These are phyloP conservation scores for Phylloscopus whistleri DNA, from an alignment of 2,113 vertebrate genomes.

Conservation along the genomic window DNA sequence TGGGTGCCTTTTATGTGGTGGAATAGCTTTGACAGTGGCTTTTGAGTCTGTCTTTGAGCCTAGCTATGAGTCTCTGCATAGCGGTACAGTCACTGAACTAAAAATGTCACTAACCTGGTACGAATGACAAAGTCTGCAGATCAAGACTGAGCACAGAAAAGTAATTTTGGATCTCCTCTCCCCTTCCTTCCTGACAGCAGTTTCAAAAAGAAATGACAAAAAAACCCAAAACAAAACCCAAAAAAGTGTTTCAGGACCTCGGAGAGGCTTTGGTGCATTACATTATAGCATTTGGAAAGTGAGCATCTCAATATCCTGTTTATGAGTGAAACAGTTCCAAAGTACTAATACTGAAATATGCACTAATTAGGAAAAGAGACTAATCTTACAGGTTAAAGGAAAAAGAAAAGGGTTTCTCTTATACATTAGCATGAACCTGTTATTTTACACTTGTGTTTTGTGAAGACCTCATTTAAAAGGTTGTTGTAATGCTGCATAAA, in stretches of 20 bases:
- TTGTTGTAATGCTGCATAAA: neutral
- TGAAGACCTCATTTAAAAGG: neutral
- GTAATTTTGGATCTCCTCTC: neutral
- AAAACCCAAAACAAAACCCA: accelerated
- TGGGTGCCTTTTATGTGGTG: neutral
- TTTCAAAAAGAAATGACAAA: neutral
- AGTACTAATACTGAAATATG: neutral
- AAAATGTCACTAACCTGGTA: neutral
- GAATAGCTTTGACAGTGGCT: neutral
- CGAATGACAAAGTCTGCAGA: neutral
- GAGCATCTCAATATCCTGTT: neutral
- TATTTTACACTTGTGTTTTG: neutral
- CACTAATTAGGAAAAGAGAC: neutral
- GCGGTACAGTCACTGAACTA: neutral
- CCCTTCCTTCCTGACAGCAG: neutral
- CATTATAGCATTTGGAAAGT: neutral
- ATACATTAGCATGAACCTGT: neutral
- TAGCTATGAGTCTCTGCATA: neutral
- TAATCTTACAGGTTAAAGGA: neutral
- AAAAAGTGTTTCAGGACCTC: neutral
- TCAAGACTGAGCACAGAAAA: neutral
- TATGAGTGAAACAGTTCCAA: neutral
- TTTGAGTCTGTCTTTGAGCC: neutral
- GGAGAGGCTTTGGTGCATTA: neutral
- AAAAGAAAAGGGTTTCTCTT: neutral